Conservation (phyloP, 2,797 vertebrate genomes). For the Rhincodon typus region DNA sequence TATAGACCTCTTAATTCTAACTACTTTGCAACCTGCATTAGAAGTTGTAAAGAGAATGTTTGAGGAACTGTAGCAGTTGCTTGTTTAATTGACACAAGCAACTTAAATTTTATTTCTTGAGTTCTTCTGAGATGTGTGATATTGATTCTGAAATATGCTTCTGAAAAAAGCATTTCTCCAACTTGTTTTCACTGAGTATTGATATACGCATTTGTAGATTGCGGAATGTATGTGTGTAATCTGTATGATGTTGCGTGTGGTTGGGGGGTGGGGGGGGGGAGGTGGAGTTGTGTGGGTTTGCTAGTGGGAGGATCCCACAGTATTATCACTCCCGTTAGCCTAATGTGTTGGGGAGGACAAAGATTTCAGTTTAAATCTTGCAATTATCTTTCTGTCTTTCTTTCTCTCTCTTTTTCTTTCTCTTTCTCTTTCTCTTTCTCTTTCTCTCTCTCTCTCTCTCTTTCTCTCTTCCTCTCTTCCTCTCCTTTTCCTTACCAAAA, state of each 20-base stretch:
- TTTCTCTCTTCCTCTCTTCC: too few species aligned
- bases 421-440: too few species aligned
- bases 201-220: too few species aligned
- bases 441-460: too few species aligned
- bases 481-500: neutral
- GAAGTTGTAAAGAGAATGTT: constrained; percentile 16
- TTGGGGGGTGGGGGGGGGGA: too few species aligned
- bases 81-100: neutral
- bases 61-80: neutral
- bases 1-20: neutral
- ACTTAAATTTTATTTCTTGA: neutral
- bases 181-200: neutral
- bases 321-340: neutral
- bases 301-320: neutral
- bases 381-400: neutral
- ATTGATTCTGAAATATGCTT: neutral
- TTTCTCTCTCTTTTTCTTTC: too few species aligned
- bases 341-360: neutral
- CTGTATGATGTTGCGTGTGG: neutral
- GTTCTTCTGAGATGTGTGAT: neutral
- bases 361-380: neutral
- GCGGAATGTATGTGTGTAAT: neutral
- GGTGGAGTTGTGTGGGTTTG: neutral
- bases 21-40: neutral
- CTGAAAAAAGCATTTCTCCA: neutral